phyloP scores from a whole-genome alignment of 2,797 vertebrate genomes.

The Syngnathus acus region DNA sequence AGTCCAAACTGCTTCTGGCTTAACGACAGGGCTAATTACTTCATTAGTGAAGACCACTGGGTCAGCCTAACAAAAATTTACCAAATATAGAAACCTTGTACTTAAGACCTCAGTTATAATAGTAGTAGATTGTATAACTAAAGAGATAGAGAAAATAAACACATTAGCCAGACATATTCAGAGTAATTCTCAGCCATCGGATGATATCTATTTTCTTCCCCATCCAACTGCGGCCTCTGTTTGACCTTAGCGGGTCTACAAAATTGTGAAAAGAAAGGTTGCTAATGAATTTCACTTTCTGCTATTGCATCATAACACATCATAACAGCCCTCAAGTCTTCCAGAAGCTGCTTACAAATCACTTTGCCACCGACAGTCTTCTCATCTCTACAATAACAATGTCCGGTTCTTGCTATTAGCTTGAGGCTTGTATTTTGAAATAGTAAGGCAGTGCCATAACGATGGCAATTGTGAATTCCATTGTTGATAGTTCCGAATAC shows the following conservation, averaged over 20 bases:
- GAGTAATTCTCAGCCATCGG: background rate
- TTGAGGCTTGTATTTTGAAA: background rate
- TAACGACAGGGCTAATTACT: conserved; percentile 39
- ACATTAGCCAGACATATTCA: background rate
- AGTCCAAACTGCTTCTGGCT: conserved; percentile 10
- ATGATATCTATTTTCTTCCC: background rate
- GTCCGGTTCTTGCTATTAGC: background rate
- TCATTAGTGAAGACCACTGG: conserved; percentile 53
- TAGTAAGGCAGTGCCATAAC: background rate
- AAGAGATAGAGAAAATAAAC: background rate
- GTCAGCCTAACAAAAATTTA: conserved; percentile 54
- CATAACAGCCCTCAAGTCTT: background rate
- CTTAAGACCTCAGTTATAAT: background rate
- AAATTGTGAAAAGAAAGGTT: background rate
- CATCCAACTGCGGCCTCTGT: background rate
- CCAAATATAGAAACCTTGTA: conserved; percentile 15
- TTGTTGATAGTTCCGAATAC: background rate
- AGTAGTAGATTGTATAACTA: background rate
- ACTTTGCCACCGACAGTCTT: background rate
- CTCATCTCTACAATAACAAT: background rate
- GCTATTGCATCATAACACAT: background rate
- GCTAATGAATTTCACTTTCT: background rate
- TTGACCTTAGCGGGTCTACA: background rate
- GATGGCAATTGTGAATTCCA: background rate
- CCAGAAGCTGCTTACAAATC: conserved; percentile 1